These are phyloP conservation scores for Barnardius zonarius DNA, from an alignment of 2,113 vertebrate species.

Conservation along the genomic window DNA sequence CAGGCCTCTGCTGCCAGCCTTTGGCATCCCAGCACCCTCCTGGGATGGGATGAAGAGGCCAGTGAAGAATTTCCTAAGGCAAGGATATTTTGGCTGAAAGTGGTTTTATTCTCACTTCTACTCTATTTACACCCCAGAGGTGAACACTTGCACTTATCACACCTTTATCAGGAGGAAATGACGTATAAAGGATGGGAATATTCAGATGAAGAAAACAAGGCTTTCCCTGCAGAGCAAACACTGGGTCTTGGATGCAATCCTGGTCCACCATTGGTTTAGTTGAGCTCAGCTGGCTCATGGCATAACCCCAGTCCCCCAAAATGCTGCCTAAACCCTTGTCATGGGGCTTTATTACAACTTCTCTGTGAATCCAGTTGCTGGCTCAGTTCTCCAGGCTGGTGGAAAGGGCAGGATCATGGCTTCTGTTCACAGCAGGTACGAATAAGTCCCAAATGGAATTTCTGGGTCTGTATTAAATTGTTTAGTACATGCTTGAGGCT, in stretches of 20 bases:
- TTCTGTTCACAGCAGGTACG: neutral
- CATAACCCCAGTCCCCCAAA: neutral
- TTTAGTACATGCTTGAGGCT: neutral
- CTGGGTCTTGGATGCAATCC: neutral
- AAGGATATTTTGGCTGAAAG: neutral
- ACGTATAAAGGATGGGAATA: neutral
- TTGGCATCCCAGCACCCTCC: neutral
- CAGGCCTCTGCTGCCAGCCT: neutral
- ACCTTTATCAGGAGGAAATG: neutral
- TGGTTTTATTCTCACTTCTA: neutral
- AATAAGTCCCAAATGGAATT: neutral
- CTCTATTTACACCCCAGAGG: neutral
- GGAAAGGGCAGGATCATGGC: neutral
- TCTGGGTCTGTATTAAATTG: neutral
- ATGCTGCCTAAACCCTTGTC: neutral
- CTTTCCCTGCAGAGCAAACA: neutral
- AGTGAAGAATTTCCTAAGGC: neutral
- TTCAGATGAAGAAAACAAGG: neutral
- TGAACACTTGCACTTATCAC: neutral
- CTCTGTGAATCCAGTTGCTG: fast-evolving
- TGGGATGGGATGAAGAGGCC: neutral
- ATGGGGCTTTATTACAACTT: neutral
- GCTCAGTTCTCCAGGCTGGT: neutral
- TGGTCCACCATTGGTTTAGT: neutral
- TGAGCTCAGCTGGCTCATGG: neutral